A percentile compares a stretch with the other conserved stretches of the same genome.
These are phyloP conservation scores for Galemys pyrenaicus DNA, from an alignment of 2,113 vertebrate genomes.

Conservation along the genomic window DNA sequence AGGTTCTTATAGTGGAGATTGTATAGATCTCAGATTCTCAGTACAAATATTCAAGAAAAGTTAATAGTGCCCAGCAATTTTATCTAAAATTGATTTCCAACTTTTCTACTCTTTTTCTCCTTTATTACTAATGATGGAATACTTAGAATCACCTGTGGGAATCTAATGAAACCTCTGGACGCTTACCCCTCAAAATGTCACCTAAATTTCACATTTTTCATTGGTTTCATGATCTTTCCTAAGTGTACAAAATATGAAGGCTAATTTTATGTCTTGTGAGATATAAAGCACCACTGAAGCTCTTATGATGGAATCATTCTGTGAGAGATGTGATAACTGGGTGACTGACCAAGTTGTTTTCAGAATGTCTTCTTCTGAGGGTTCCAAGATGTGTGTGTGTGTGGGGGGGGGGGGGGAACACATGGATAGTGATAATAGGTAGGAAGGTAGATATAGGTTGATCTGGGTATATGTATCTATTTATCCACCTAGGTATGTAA, in stretches of 20 bases:
- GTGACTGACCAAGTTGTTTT: neutral
- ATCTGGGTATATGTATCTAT: neutral
- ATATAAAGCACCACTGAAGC: too few relatives aligned
- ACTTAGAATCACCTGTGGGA: neutral
- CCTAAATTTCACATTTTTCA: neutral
- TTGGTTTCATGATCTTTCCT: neutral
- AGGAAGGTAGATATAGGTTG: too few relatives aligned
- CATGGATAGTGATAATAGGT: too few relatives aligned
- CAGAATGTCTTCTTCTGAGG: neutral
- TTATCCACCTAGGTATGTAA: neutral
- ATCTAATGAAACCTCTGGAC: neutral
- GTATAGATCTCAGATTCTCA: neutral
- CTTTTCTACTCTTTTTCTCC: neutral
- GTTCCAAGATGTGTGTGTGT: neutral
- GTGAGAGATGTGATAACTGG: neutral
- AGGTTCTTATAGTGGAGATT: neutral
- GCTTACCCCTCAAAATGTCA: neutral
- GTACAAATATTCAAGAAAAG: neutral
- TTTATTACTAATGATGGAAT: neutral
- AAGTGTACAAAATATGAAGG: neutral
- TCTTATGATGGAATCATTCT: neutral
- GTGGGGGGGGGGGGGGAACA: neutral
- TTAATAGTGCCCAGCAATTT: neutral
- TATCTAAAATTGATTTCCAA: neutral
- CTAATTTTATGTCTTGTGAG: neutral